These are phyloP conservation scores for Oplegnathus fasciatus DNA, from an alignment of 2,113 vertebrate species.

Conservation along the genomic window DNA sequence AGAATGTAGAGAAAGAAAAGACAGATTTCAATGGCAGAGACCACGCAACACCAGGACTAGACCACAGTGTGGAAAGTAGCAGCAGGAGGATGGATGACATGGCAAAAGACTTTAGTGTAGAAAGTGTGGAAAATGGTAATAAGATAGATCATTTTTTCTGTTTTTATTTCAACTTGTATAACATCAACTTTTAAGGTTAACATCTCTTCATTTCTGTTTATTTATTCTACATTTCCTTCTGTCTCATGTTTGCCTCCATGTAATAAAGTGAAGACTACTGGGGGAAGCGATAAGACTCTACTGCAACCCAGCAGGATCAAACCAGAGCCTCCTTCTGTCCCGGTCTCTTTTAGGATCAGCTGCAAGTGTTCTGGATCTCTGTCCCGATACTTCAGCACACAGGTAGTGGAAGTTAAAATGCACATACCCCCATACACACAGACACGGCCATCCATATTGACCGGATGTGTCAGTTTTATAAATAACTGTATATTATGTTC, in stretches of 20 bases:
- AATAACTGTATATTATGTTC: not conserved
- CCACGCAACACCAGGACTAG: not conserved
- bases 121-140: slow-evolving; percentile 42
- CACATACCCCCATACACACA: not conserved
- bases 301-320: not conserved
- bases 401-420: slow-evolving; percentile 80
- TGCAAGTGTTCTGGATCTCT: slow-evolving; percentile 91
- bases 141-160: not conserved
- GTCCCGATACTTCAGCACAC: slow-evolving; percentile 82
- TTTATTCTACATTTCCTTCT: not conserved
- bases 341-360: slow-evolving; percentile 88
- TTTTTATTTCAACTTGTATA: not conserved
- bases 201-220: not conserved
- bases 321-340: not conserved
- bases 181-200: not conserved
- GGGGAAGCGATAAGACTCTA: not conserved
- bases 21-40: not conserved
- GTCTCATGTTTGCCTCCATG: not conserved
- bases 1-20: not conserved
- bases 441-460: too few species aligned
- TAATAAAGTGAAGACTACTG: slow-evolving; percentile 9
- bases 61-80: slow-evolving; percentile 3
- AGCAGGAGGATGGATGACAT: not conserved
- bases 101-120: not conserved
- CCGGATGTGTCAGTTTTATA: not conserved